Conservation (phyloP, 2,888 invertebrate genomes). For the Blastobasis lacticolella region DNA sequence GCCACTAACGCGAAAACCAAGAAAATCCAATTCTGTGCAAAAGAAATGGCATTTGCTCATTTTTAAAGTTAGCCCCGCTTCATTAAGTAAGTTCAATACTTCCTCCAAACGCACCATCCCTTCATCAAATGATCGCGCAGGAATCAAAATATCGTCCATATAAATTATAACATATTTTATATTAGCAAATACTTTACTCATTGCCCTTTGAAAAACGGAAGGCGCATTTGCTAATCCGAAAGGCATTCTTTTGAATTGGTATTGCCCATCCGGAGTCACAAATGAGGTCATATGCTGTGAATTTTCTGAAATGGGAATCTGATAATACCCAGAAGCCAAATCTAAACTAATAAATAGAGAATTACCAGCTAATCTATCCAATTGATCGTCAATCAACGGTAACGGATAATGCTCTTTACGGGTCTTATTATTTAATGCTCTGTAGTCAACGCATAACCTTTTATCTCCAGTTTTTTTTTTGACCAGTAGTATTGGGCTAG, state of each 20-base stretch:
- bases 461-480: slow-evolving; percentile 15
- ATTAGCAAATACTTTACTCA: slow-evolving; percentile 8
- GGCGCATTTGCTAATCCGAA: slow-evolving; percentile 26
- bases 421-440: slow-evolving; percentile 21
- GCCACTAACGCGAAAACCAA: slow-evolving; percentile 18
- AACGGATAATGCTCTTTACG: slow-evolving; percentile 15
- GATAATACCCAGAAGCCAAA: slow-evolving; percentile 32
- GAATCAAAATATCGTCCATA: slow-evolving; percentile 14
- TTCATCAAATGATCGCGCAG: slow-evolving; percentile 7
- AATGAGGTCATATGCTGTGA: slow-evolving; percentile 17
- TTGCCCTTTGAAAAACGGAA: slow-evolving; percentile 19
- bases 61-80: slow-evolving; percentile 10
- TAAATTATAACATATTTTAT: neutral
- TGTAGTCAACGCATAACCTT: slow-evolving; percentile 18
- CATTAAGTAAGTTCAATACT: neutral
- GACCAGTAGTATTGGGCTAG: slow-evolving; percentile 17
- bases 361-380: slow-evolving; percentile 24
- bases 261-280: slow-evolving; percentile 25
- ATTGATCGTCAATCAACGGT: slow-evolving; percentile 17
- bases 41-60: slow-evolving; percentile 19
- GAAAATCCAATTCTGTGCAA: slow-evolving; percentile 15
- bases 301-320: slow-evolving; percentile 23
- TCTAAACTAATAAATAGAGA: slow-evolving; percentile 26
- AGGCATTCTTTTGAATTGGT: slow-evolving; percentile 25
- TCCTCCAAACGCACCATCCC: slow-evolving; percentile 5